Evolutionary conservation across 2,888 invertebrate species (phyloP), one percentile per base, ranked within the genome.

Genomic region (Adelognathus sp.): DNA sequence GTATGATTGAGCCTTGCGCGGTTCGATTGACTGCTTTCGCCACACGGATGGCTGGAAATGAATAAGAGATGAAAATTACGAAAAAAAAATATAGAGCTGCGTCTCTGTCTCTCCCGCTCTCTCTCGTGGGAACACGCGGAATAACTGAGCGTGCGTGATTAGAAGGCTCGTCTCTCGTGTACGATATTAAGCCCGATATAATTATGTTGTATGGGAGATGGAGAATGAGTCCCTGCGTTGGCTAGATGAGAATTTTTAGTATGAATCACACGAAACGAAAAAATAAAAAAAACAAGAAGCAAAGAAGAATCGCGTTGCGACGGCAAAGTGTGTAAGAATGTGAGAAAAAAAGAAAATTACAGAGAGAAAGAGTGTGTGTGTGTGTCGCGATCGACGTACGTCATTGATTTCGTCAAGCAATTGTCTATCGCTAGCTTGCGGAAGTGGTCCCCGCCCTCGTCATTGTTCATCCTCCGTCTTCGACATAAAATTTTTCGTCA

Each of bases 401-500:
- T 79, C 75, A 79, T 79, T 79, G 66, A 79, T 79, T 79, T 79
- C 75, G 79, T 79, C 36, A 75, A 79, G 79, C 79, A 81, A 80
- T 81, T 81, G 81, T 81, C 74, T 80, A 72, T 79, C 76, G 71
- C 71, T 77, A 77, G 80, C 79, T 72, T 80, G 75, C 71, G 79
- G 54, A 78, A 80, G 84, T 87, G 82, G 88, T 87, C 88, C 88
- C 88, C 88, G 87, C 86, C 88, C 87, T 87, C 86, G 84, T 87
- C 85, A 87, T 85, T 86, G 83, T 83, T 79, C 82, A 87, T 85
- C 83, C 84, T 87, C 87, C 86, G 87, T 87, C 86, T 87, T 83
- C 79, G 79, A 85, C 81, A 84, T 86, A 86, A 74, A 78, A 83
- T 85, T 87, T 36, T 86, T 84, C 83, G 81, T 86, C 82, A 86